phyloP scores from a whole-genome alignment of 2,797 vertebrate genomes.

The Lagodon rhomboides region DNA sequence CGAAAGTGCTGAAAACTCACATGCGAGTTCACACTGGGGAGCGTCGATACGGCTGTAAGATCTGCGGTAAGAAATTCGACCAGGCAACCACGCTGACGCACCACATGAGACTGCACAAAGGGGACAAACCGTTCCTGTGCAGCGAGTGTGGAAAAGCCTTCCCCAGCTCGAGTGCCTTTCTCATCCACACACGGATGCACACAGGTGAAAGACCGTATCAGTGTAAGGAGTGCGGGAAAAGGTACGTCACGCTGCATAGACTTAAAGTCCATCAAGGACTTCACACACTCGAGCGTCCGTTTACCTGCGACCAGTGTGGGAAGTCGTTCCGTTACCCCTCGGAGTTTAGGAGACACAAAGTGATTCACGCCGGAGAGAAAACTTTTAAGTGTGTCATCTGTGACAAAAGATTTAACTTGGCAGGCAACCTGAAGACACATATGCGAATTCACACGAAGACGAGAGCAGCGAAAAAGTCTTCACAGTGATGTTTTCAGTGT shows the following conservation, averaged over 20 bases:
- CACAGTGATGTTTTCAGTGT: neutral
- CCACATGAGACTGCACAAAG: conserved; percentile 10
- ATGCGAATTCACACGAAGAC: neutral
- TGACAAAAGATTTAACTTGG: neutral
- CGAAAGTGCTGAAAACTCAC: conserved; percentile 17
- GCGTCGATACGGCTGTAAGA: conserved; percentile 13
- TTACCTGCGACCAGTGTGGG: neutral
- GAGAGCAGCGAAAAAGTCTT: neutral
- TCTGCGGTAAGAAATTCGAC: conserved; percentile 11
- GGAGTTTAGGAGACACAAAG: neutral
- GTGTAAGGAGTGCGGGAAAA: conserved; percentile 7
- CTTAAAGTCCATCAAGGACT: conserved; percentile 1
- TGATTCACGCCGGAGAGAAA: neutral
- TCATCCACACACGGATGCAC: conserved; percentile 1
- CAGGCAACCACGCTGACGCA: conserved; percentile 4
- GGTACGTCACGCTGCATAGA: neutral
- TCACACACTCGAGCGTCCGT: neutral
- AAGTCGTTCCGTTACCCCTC: neutral
- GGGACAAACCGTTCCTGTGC: conserved; percentile 18
- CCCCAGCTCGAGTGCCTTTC: neutral
- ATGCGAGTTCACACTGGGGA: conserved; percentile 7
- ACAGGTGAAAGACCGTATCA: conserved; percentile 7
- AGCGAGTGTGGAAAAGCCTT: conserved; percentile 10
- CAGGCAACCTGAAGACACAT: neutral
- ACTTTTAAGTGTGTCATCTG: neutral